Evolutionary conservation across 2,113 vertebrate genomes (phyloP).

Genomic region (Cranoglanis bouderius): DNA sequence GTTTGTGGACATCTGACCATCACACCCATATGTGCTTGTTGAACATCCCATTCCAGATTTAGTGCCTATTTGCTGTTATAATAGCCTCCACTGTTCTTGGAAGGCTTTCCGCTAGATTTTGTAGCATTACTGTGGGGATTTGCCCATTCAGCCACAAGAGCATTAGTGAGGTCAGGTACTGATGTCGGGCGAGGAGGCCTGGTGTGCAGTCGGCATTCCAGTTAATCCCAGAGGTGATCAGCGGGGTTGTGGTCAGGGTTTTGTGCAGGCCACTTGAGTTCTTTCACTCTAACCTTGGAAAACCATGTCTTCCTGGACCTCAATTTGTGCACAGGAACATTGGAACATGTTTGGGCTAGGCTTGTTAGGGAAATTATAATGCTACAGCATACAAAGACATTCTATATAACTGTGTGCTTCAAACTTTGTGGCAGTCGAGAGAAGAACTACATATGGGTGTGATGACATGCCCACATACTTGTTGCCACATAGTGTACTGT

Average conservation of each 20-base stretch:
- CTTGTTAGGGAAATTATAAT: background rate
- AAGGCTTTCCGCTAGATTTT: background rate
- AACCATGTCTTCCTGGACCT: background rate
- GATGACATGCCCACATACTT: background rate
- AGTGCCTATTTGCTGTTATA: background rate
- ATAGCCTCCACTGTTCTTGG: background rate
- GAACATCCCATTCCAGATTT: background rate
- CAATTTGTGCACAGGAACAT: background rate
- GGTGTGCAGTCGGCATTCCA: background rate
- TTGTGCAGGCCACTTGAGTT: background rate
- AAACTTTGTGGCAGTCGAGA: too few relatives aligned
- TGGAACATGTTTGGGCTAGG: background rate
- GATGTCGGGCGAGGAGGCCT: background rate
- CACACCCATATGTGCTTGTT: background rate
- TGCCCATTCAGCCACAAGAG: background rate
- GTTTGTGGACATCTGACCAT: background rate
- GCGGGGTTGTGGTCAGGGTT: background rate
- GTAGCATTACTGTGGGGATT: background rate
- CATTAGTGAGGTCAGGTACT: background rate
- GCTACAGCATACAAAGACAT: background rate
- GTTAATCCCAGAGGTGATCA: background rate
- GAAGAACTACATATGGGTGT: background rate
- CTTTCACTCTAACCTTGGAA: background rate
- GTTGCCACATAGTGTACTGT: background rate
- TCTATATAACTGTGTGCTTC: background rate